Evolutionary conservation across 2,888 invertebrate species (phyloP).

Genomic region (Andrena bicolor): DNA sequence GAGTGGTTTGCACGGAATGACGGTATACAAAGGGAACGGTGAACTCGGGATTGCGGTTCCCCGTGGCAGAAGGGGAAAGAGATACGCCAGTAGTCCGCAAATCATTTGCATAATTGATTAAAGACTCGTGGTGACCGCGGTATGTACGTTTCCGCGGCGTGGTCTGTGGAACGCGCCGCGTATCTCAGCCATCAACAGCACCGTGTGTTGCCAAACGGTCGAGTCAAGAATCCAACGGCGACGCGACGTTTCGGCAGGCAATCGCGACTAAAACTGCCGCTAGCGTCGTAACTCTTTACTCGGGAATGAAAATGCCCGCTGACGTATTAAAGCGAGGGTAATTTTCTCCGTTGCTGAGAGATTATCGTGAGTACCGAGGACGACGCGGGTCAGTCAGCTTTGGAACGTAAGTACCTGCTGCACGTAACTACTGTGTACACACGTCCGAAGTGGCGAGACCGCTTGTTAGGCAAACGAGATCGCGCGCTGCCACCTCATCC

Average conservation of each 20-base stretch:
- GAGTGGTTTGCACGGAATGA: conserved; percentile 32
- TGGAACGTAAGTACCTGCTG: too few relatives aligned
- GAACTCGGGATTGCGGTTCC: conserved; percentile 59
- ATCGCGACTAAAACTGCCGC: conserved; percentile 38
- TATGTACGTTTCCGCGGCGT: conserved; percentile 37
- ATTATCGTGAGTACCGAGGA: neutral
- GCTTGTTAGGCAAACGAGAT: too few relatives aligned
- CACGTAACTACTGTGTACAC: too few relatives aligned
- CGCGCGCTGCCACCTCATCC: neutral
- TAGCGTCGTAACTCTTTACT: conserved; percentile 32
- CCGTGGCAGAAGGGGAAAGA: conserved; percentile 39
- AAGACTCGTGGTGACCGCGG: conserved; percentile 75
- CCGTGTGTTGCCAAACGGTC: conserved; percentile 36
- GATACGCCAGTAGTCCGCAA: conserved; percentile 71
- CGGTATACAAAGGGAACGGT: conserved; percentile 60
- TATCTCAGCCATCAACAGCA: conserved; percentile 65
- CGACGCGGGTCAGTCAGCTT: neutral
- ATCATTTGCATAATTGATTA: conserved; percentile 85
- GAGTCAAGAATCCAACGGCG: conserved; percentile 46
- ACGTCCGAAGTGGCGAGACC: too few relatives aligned
- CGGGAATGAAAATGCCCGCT: conserved; percentile 13
- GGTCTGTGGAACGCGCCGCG: conserved; percentile 37
- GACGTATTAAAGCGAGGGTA: conserved; percentile 21
- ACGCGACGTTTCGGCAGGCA: conserved; percentile 47
- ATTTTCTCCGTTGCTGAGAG: neutral